Evolutionary conservation across 2,888 invertebrate species (phyloP).

Genomic region (Lasioglossum calceatum): DNA sequence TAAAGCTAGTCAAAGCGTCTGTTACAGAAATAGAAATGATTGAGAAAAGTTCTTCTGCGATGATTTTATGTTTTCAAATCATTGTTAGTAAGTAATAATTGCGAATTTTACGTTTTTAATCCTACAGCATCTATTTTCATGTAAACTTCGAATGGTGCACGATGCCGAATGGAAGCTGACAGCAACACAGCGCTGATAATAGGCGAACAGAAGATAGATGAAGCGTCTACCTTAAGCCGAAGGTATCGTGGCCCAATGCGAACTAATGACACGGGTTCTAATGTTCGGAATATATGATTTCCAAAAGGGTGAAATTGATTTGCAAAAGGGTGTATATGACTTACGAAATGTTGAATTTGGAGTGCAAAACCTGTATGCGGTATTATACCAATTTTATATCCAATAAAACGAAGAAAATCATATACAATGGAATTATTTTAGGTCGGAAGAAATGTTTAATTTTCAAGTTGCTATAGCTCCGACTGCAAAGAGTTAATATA

Average conservation of each 20-base stretch:
- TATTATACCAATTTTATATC: too few relatives aligned
- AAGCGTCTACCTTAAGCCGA: conserved; percentile 17
- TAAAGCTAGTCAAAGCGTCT: neutral
- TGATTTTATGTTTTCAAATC: neutral
- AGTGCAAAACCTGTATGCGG: too few relatives aligned
- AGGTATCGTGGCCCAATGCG: conserved; percentile 16
- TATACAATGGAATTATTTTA: too few relatives aligned
- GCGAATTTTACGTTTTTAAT: neutral
- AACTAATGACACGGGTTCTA: conserved; percentile 12
- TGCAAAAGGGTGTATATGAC: too few relatives aligned
- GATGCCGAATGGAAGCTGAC: neutral
- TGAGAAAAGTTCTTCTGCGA: too few relatives aligned
- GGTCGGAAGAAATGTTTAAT: too few relatives aligned
- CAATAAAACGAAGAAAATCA: too few relatives aligned
- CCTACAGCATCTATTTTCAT: neutral
- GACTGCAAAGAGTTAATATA: too few relatives aligned
- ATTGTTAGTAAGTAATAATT: neutral
- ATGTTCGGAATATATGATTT: conserved; percentile 1
- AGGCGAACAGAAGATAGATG: conserved; percentile 40
- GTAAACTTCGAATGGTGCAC: conserved; percentile 13
- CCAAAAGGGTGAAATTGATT: too few relatives aligned
- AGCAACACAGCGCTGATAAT: conserved; percentile 21
- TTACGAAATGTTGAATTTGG: too few relatives aligned
- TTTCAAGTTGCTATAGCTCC: too few relatives aligned
- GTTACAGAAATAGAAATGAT: neutral